Evolutionary conservation across 2,113 vertebrate species (phyloP).

Genomic region (Emydocephalus ijimae): DNA sequence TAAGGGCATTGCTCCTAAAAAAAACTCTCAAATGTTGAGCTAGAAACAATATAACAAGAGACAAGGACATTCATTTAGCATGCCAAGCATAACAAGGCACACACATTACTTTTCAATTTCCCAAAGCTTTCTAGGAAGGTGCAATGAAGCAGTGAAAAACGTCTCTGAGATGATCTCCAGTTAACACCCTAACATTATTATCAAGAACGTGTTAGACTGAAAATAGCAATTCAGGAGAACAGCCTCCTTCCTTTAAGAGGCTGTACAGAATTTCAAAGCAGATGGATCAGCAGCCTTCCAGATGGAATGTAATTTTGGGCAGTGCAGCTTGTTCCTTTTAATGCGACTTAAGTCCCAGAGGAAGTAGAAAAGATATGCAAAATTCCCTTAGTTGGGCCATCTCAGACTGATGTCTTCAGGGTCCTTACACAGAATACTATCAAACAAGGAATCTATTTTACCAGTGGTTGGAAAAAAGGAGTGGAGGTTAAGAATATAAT

Average conservation of each 20-base stretch:
- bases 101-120: background rate
- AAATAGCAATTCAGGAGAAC: background rate
- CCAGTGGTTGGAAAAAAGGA: too few species aligned
- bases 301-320: background rate
- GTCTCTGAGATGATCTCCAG: background rate
- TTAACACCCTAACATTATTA: background rate
- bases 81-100: background rate
- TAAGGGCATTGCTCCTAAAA: background rate
- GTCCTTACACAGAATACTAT: background rate
- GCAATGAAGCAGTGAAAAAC: background rate
- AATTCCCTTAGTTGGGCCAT: background rate
- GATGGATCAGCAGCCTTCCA: slow-evolving; percentile 11
- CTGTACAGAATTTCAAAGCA: background rate
- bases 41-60: background rate
- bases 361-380: too few species aligned
- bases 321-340: background rate
- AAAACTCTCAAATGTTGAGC: background rate
- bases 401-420: background rate
- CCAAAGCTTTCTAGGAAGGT: background rate
- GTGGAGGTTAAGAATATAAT: too few species aligned
- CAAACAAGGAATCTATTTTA: too few species aligned
- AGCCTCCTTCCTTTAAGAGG: background rate
- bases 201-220: background rate
- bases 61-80: background rate
- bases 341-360: background rate